phyloP scores from a whole-genome alignment of 2,113 vertebrate genomes.

The Bothrops jararaca region DNA sequence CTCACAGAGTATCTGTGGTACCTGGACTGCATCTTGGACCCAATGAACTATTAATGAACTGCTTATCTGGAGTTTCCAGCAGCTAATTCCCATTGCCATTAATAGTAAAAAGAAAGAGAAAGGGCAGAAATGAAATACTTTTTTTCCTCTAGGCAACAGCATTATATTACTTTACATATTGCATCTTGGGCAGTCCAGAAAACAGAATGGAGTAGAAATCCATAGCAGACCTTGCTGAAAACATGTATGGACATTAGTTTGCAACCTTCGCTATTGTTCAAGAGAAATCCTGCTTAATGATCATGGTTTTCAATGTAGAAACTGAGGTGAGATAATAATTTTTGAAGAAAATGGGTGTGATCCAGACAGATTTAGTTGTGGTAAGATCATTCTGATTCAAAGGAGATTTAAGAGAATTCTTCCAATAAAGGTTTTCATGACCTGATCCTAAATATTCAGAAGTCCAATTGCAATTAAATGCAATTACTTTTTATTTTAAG shows the following conservation, averaged over 20 bases:
- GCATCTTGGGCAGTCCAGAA: neutral
- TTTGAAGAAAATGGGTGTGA: neutral
- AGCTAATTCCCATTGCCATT: constrained; percentile 9
- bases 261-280: neutral
- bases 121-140: neutral
- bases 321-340: neutral
- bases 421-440: neutral
- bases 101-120: neutral
- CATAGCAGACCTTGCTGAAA: neutral
- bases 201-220: neutral
- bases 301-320: neutral
- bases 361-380: neutral
- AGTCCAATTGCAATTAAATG: neutral
- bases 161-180: neutral
- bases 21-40: neutral
- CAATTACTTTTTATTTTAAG: neutral
- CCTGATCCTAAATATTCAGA: neutral
- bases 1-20: neutral
- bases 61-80: neutral
- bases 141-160: neutral
- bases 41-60: neutral
- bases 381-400: neutral
- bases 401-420: neutral
- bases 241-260: neutral
- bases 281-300: neutral